These are phyloP conservation scores for Tholera decimalis DNA, from an alignment of 2,888 invertebrate genomes.

Conservation along the genomic window DNA sequence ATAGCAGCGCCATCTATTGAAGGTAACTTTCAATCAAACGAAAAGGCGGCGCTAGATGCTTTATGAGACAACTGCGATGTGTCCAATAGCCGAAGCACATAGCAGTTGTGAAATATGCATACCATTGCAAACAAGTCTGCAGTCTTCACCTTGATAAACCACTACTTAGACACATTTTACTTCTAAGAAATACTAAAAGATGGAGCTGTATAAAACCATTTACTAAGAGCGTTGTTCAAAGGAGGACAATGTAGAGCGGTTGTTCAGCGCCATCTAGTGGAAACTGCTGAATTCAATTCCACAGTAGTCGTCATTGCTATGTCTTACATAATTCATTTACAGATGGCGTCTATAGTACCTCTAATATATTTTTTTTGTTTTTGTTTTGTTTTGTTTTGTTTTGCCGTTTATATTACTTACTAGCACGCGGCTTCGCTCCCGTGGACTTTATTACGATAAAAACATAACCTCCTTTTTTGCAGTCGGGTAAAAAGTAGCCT, in stretches of 20 bases:
- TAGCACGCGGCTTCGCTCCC: too few species aligned
- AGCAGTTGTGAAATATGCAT: not conserved
- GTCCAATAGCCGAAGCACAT: not conserved
- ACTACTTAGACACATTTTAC: not conserved
- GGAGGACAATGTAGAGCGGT: not conserved
- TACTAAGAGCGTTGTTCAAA: not conserved
- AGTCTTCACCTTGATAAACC: not conserved
- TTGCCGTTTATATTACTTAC: too few species aligned
- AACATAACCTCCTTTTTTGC: too few species aligned
- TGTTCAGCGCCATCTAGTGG: constrained; percentile 24
- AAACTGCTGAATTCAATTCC: not conserved
- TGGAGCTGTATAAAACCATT: constrained; percentile 4
- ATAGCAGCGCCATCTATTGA: constrained; percentile 42
- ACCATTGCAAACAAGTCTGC: too few species aligned
- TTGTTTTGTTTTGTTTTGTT: too few species aligned
- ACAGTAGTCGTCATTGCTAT: too few species aligned
- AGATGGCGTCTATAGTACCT: constrained; percentile 12
- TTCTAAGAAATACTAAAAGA: constrained; percentile 2
- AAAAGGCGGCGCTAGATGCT: not conserved
- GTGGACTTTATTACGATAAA: too few species aligned
- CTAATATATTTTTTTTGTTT: too few species aligned
- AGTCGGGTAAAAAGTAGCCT: too few species aligned
- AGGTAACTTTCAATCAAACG: not conserved
- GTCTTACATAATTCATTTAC: not conserved
- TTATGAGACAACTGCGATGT: not conserved